Percentiles rank a stretch among this genome's conserved stretches.
Conservation (phyloP, 2,113 vertebrate genomes). For the Istiophorus platypterus region DNA sequence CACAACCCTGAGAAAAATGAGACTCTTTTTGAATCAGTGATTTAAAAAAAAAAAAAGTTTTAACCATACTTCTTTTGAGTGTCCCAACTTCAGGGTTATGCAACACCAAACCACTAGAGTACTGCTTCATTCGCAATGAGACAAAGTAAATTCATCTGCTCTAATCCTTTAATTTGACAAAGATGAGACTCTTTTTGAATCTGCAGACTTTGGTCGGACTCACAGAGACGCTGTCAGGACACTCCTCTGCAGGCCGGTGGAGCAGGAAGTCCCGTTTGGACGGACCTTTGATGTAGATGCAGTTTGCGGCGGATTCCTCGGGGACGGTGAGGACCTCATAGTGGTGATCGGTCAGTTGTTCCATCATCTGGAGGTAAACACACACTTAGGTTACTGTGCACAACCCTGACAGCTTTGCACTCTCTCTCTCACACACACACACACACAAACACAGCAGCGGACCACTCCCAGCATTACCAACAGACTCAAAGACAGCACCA, state of each 20-base stretch:
- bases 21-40: neutral
- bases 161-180: slow-evolving; percentile 2
- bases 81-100: neutral
- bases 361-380: slow-evolving; percentile 87
- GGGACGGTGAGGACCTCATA: slow-evolving; percentile 91
- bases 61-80: neutral
- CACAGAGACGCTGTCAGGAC: slow-evolving; percentile 87
- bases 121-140: neutral
- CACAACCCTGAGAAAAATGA: neutral
- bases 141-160: neutral
- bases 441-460: neutral
- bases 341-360: slow-evolving; percentile 91
- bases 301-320: slow-evolving; percentile 90
- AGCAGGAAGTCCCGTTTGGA: slow-evolving; percentile 87
- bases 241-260: slow-evolving; percentile 89
- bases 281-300: slow-evolving; percentile 88
- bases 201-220: slow-evolving; percentile 45
- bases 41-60: neutral
- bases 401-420: neutral
- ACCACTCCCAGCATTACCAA: slow-evolving; percentile 41
- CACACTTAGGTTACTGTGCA: neutral
- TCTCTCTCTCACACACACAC: neutral
- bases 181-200: neutral
- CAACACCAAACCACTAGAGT: neutral
- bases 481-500: neutral